These are phyloP conservation scores for Kryptolebias ocellatus DNA, from an alignment of 2,797 vertebrate genomes.

Conservation along the genomic window DNA sequence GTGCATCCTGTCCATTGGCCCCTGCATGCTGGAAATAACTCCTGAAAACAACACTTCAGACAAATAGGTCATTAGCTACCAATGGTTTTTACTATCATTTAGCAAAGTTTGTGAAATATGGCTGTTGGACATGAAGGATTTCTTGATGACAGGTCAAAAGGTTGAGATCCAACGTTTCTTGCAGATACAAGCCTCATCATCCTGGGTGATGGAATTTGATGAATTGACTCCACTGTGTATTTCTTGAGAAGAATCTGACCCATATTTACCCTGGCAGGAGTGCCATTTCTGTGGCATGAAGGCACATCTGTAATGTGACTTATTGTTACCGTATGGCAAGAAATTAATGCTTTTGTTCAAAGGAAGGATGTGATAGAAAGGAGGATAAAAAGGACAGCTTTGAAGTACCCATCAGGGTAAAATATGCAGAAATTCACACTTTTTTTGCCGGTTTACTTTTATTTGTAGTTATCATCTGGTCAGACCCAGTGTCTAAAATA, in stretches of 20 bases:
- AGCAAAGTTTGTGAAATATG: too few species aligned
- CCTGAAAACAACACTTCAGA: slow-evolving; percentile 12
- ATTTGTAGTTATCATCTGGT: background rate
- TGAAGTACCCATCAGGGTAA: background rate
- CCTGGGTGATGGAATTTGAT: background rate
- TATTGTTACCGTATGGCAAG: slow-evolving; percentile 41
- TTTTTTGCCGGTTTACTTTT: slow-evolving; percentile 1
- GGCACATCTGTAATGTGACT: slow-evolving; percentile 28
- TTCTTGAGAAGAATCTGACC: background rate
- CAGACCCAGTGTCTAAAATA: background rate
- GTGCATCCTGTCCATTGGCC: slow-evolving; percentile 18
- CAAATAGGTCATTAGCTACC: background rate
- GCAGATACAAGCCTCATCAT: background rate
- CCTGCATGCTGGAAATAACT: slow-evolving; percentile 24
- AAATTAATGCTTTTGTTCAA: slow-evolving; percentile 17
- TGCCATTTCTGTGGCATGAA: slow-evolving; percentile 7
- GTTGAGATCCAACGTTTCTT: too few species aligned
- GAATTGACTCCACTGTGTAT: background rate
- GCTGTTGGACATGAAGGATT: too few species aligned
- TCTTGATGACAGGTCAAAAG: too few species aligned
- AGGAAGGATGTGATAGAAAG: slow-evolving; percentile 12
- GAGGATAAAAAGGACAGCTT: slow-evolving; percentile 8
- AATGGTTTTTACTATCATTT: slow-evolving; percentile 1
- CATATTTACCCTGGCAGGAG: slow-evolving; percentile 14
- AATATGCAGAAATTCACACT: slow-evolving; percentile 17